Percentiles rank a stretch among this genome's conserved stretches.
phyloP scores from a whole-genome alignment of 2,113 vertebrate genomes.

The Channa argus region DNA sequence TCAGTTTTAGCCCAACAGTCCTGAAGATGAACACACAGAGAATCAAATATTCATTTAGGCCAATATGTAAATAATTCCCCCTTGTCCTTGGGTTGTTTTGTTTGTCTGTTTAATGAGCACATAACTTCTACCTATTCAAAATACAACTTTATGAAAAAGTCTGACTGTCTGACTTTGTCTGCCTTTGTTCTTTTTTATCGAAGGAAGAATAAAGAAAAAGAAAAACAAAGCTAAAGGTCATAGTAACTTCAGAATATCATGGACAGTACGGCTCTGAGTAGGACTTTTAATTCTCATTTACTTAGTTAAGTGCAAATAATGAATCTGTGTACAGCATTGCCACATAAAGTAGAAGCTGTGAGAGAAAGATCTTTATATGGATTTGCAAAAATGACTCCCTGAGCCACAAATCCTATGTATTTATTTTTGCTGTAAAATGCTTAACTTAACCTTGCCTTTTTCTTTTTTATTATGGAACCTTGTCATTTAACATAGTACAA shows the following conservation, averaged over 20 bases:
- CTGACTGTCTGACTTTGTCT: slow-evolving; percentile 11
- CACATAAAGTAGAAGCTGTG: not conserved
- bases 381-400: too few relatives aligned
- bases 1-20: slow-evolving; percentile 13
- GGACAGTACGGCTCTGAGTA: not conserved
- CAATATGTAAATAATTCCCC: slow-evolving; percentile 37
- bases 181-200: slow-evolving; percentile 3
- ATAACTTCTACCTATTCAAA: slow-evolving; percentile 15
- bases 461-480: too few relatives aligned
- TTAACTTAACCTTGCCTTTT: too few relatives aligned
- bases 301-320: not conserved
- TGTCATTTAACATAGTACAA: too few relatives aligned
- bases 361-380: too few relatives aligned
- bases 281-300: not conserved
- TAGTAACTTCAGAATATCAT: not conserved
- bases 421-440: too few relatives aligned
- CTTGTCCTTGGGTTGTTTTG: slow-evolving; percentile 42
- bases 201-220: slow-evolving; percentile 3
- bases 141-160: slow-evolving; percentile 10
- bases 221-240: slow-evolving; percentile 39
- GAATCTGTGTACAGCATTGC: not conserved
- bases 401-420: too few relatives aligned
- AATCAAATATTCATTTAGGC: slow-evolving; percentile 44
- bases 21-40: slow-evolving; percentile 8
- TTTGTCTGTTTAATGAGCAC: slow-evolving; percentile 31